These are phyloP conservation scores for Nebria ingens DNA, from an alignment of 1,140 invertebrate genomes.

Conservation along the genomic window DNA sequence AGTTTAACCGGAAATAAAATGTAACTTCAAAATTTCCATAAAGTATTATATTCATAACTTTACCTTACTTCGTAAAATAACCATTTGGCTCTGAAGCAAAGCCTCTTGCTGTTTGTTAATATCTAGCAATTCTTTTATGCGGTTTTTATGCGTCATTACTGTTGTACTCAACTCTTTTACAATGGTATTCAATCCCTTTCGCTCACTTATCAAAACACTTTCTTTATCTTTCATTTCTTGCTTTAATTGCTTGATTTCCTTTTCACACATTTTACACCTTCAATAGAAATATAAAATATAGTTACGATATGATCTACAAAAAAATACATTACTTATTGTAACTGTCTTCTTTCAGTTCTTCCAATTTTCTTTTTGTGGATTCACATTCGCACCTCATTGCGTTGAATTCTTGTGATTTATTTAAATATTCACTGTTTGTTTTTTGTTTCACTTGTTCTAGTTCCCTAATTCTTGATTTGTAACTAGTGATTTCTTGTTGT, in stretches of 20 bases:
- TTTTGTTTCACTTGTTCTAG: neutral
- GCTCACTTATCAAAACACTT: constrained; percentile 16
- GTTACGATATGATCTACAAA: neutral
- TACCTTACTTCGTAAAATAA: constrained; percentile 17
- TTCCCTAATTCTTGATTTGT: neutral
- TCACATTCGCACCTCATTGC: neutral
- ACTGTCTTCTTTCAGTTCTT: neutral
- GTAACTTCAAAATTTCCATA: no score
- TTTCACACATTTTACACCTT: constrained; percentile 19
- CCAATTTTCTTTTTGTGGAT: neutral
- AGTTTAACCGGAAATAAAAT: no score
- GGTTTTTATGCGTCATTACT: constrained; percentile 20
- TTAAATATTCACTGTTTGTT: neutral
- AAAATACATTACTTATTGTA: neutral
- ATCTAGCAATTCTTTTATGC: constrained; percentile 17
- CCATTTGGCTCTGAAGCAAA: constrained; percentile 17
- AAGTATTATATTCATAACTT: no score
- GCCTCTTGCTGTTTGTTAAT: constrained; percentile 22
- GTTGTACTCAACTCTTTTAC: constrained; percentile 19
- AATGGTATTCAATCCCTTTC: constrained; percentile 17
- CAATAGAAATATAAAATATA: neutral
- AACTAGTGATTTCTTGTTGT: neutral
- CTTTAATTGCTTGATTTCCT: constrained; percentile 18
- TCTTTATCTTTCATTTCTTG: constrained; percentile 15
- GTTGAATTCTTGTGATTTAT: neutral